Base-by-base conservation (phyloP, 2,888 invertebrate species). In the Torymus tubicola region DNA sequence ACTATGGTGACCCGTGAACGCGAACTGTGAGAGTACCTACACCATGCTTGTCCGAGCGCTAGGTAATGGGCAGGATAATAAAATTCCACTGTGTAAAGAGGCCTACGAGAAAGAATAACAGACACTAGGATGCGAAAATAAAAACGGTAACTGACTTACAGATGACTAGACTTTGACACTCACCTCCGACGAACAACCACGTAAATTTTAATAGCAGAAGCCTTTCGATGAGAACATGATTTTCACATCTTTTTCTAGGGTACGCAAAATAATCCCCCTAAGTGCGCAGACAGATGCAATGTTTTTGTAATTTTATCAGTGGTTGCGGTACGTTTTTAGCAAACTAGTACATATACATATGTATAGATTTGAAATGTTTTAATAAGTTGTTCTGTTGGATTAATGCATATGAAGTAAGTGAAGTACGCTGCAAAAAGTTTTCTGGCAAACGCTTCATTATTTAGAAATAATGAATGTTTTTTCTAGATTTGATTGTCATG, bases 41-140 rank as follows among this genome's bases (percentile, higher is more conserved):
- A 67, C 55, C 68, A 83, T 65, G 82, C 78, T 77, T 80, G 84
- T 57, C 31, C 81, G 31, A 31, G 31, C 31, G 79, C 78, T 78
- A 74, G 82, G 84, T 86, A 86, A 87, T 85, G 84, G 86, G 84
- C 78, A 78, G 73, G 80, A 85, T 85, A 85, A 87, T 87, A 87
- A 87, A 87, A 86, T 85, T 84, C 83, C 82, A 69, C 76, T 76
- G 82, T 76, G 82, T 74, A 73, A 82, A 77, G 60, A 68, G 69
- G 77, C 71, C 53, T 58, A 58, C 64, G 76, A 68, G 73, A 60
- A 21, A 16, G 73, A 24, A 57, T 16, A 70, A 50, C 65, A 57
- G 61, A 63, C 61, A 73, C 73, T 78, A 78, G 63, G 73, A 68
- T n/a, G n/a, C 18, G 80, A 78, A 68, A 78, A 78, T 78, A 78